phyloP scores from a whole-genome alignment of 2,797 vertebrate species.

The Lepidocolaptes lacrymiger region DNA sequence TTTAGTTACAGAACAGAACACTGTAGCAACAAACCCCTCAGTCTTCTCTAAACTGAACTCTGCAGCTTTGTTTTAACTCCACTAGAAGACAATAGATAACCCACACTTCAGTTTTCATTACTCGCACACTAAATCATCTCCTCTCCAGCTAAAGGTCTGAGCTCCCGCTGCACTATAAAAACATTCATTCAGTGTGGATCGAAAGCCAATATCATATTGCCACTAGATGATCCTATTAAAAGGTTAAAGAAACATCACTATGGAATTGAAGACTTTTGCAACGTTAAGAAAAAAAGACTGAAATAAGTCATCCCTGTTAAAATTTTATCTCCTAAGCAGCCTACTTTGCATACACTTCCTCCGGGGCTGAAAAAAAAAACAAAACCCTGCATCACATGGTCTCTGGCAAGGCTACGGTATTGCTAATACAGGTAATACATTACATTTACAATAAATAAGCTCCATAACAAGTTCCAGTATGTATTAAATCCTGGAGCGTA shows the following conservation, averaged over 20 bases:
- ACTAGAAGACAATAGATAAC: constrained; percentile 46
- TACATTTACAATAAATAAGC: neutral
- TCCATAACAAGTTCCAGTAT: neutral
- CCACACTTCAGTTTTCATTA: constrained; percentile 47
- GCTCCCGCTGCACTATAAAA: neutral
- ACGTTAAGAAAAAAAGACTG: neutral
- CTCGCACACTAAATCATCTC: constrained; percentile 18
- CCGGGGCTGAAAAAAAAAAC: rapidly evolving
- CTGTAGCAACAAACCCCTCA: constrained; percentile 27
- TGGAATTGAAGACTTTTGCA: neutral
- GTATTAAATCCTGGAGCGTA: neutral
- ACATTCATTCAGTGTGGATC: neutral
- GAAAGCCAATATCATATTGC: constrained; percentile 34
- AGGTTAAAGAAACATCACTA: constrained; percentile 35
- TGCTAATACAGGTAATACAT: neutral
- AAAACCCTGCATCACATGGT: rapidly evolving
- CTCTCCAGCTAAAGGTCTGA: neutral
- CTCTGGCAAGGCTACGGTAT: neutral
- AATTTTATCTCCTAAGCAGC: neutral
- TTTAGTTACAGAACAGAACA: constrained; percentile 66
- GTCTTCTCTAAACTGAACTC: constrained; percentile 28
- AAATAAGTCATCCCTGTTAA: neutral
- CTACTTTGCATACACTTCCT: neutral
- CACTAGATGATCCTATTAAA: constrained; percentile 31
- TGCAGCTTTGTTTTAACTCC: constrained; percentile 40